phyloP scores from a whole-genome alignment of 2,888 invertebrate species.

The Zygothrica quintamaculata region DNA sequence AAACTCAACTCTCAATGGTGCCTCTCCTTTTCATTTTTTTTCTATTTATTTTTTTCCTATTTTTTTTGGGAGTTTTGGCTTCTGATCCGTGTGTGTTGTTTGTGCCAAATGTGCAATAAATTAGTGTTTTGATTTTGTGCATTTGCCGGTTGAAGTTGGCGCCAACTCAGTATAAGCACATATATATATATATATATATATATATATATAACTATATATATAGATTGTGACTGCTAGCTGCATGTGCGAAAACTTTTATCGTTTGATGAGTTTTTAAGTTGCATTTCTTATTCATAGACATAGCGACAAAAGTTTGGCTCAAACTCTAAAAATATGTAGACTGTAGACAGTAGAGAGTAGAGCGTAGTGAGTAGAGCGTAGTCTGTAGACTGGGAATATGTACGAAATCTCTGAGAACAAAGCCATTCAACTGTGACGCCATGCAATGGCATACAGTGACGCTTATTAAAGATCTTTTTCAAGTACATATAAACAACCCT shows the following conservation, averaged over 20 bases:
- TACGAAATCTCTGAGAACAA: constrained; percentile 24
- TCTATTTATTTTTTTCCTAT: too few species aligned
- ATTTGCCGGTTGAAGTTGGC: constrained; percentile 65
- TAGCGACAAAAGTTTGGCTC: constrained; percentile 47
- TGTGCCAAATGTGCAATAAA: constrained; percentile 80
- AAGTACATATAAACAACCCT: too few species aligned
- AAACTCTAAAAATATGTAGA: neutral
- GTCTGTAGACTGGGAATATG: too few species aligned
- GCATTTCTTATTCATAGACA: constrained; percentile 72
- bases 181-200: too few species aligned
- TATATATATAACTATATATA: neutral
- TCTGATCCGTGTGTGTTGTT: constrained; percentile 65
- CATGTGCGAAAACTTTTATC: constrained; percentile 77
- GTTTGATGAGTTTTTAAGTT: constrained; percentile 65
- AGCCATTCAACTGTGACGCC: constrained; percentile 42
- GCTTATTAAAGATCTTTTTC: constrained; percentile 57
- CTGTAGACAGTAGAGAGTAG: too few species aligned
- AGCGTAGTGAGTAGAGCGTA: too few species aligned
- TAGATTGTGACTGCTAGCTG: constrained; percentile 26
- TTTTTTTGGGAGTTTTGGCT: constrained; percentile 64
- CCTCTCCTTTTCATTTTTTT: too few species aligned
- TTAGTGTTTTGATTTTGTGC: constrained; percentile 78
- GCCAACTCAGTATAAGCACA: constrained; percentile 41
- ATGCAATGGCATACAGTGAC: constrained; percentile 58
- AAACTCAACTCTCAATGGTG: constrained; percentile 47